Base-by-base conservation (phyloP, 2,797 vertebrate species). In the Cyclura pinguis region DNA sequence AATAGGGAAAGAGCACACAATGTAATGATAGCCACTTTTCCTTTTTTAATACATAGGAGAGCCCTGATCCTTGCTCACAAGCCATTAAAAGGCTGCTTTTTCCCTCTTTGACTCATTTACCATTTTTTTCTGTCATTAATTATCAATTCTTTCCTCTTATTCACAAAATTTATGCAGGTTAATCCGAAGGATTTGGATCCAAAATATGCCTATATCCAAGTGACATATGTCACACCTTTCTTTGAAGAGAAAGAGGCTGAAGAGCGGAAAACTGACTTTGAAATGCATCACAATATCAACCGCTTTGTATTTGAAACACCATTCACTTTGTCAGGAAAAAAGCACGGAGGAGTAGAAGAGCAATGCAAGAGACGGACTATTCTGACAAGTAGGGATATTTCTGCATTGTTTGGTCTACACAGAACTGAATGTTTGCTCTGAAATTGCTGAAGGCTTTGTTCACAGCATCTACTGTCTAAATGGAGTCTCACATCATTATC, bases 251-350 rank as follows among this genome's bases (percentile, higher is more conserved):
- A 99, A 90, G 99, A 99, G 91, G 97, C 98, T 0, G 98, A 98
- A 89, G 99, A 99, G 20, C 98, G 98, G 16, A 98, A 97, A 97
- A 99, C 99, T 0, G 99, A 99, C 93, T 99, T 99, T 0, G 99
- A 99, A 94, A 97, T 98, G 92, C 98, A 99, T 92, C 99, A 99
- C 97, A 99, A 99, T 96, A 98, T 99, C 97, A 98, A 97, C 84
- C 98, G 98, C 80, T 99, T 99, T 29, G 99, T 99, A 85, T 99
- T 99, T 1, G 99, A 99, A 97, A 99, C 99, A 0, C 99, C 99
- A 0, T 99, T 99, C 96, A 99, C 99, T 0, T 97, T 99, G 85
- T 99, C 98, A 0, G 99, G 99, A 59, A 99, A 98, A 95, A 99
- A 99, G 93, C 99, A 99, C 0, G 99, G 99, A 0, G 99, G 99